phyloP scores from a whole-genome alignment of 2,888 invertebrate genomes.

The Drosophila neonasuta region DNA sequence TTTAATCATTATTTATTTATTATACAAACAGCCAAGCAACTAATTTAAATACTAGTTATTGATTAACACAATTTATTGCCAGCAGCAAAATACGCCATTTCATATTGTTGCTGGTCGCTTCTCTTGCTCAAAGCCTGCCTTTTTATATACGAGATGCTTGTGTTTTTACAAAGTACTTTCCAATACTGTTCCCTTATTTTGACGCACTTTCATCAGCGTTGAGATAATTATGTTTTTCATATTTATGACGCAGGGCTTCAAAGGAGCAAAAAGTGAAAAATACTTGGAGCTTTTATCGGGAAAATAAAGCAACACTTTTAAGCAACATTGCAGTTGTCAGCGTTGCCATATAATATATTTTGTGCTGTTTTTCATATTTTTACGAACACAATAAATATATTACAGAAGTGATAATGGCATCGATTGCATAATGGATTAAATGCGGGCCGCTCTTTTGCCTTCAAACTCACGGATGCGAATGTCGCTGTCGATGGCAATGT shows the following conservation, averaged over 20 bases:
- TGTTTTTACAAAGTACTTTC: background rate
- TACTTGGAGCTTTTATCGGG: conserved; percentile 14
- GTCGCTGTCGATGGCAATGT: conserved; percentile 1
- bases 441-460: conserved; percentile 15
- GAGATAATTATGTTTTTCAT: background rate
- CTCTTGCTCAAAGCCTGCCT: no score
- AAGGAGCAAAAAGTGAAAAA: background rate
- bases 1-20: no score
- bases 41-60: no score
- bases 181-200: background rate
- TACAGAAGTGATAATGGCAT: conserved; percentile 68
- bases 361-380: conserved; percentile 33
- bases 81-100: no score
- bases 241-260: background rate
- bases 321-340: conserved; percentile 34
- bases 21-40: no score
- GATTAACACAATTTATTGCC: no score
- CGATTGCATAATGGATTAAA: conserved; percentile 73
- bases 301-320: conserved; percentile 16
- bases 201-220: background rate
- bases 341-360: conserved; percentile 13
- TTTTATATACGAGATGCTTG: background rate
- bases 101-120: background rate
- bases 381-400: conserved; percentile 60
- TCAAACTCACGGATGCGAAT: background rate